Evolutionary conservation across 2,888 invertebrate species (phyloP).

Genomic region (Gisinianus flammeolus): DNA sequence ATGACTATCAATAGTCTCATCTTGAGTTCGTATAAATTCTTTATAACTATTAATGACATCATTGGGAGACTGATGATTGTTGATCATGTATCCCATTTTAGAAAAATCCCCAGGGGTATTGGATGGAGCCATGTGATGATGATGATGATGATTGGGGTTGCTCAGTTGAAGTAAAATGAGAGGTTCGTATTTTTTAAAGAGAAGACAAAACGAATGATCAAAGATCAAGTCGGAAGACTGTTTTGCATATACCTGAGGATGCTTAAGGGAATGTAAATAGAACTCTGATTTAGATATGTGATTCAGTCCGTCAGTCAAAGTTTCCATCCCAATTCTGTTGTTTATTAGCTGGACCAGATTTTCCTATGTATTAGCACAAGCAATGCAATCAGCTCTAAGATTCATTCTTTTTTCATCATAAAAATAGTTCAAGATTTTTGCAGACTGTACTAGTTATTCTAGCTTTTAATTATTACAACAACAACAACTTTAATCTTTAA

Average conservation of each 20-base stretch:
- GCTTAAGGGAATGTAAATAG: constrained; percentile 90
- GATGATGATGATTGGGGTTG: constrained; percentile 43
- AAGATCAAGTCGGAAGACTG: constrained; percentile 79
- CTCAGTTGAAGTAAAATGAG: constrained; percentile 54
- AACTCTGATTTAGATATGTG: constrained; percentile 88
- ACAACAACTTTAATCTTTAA: no score
- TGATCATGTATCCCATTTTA: constrained; percentile 52
- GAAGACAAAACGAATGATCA: constrained; percentile 92
- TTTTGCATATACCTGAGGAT: constrained; percentile 84
- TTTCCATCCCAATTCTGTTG: constrained; percentile 88
- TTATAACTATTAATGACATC: constrained; percentile 58
- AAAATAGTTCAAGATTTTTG: no score
- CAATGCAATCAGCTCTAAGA: constrained; percentile 13
- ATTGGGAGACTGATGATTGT: constrained; percentile 56
- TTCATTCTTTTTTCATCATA: neutral
- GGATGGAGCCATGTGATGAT: constrained; percentile 37
- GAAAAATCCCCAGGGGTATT: constrained; percentile 42
- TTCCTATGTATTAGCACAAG: constrained; percentile 63
- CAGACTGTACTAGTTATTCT: no score
- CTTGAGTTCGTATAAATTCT: constrained; percentile 56
- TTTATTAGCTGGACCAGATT: constrained; percentile 82
- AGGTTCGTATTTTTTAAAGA: constrained; percentile 71
- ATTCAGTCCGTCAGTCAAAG: constrained; percentile 81
- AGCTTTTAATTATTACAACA: no score
- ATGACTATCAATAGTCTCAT: constrained; percentile 51